These are phyloP conservation scores for Lordiphosa fenestrarum DNA, from an alignment of 2,888 invertebrate genomes.

Conservation along the genomic window DNA sequence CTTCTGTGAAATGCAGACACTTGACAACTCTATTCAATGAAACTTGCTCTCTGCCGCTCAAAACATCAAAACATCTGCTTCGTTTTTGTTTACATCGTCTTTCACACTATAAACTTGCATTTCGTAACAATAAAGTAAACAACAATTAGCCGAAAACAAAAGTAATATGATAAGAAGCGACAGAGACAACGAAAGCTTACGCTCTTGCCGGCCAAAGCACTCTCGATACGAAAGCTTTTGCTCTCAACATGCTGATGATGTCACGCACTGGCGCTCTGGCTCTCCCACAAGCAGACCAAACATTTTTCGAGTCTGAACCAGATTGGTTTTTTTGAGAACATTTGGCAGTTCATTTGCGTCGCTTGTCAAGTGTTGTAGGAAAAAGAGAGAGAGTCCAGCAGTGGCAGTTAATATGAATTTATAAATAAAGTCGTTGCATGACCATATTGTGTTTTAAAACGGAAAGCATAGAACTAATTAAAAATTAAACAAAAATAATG, in stretches of 20 bases:
- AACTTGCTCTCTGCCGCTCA: slow-evolving; percentile 1
- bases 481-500: slow-evolving; percentile 24
- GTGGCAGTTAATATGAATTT: background rate
- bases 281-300: background rate
- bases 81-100: slow-evolving; percentile 25
- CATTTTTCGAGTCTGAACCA: slow-evolving; percentile 6
- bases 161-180: background rate
- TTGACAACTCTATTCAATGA: too few species aligned
- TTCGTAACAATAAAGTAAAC: slow-evolving; percentile 8
- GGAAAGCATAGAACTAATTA: background rate
- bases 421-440: background rate
- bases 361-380: background rate
- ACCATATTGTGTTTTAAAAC: background rate
- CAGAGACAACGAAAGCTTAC: slow-evolving; percentile 10
- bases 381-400: too few species aligned
- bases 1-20: too few species aligned
- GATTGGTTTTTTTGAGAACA: background rate
- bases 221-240: slow-evolving; percentile 5
- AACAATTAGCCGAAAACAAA: background rate
- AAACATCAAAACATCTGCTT: background rate
- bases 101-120: background rate
- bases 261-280: slow-evolving; percentile 26
- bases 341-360: slow-evolving; percentile 20
- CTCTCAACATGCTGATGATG: slow-evolving; percentile 45
- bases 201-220: background rate